Percentiles rank a stretch among this genome's conserved stretches.
Conservation (phyloP, 2,888 invertebrate species). For the Heliconius cydno region DNA sequence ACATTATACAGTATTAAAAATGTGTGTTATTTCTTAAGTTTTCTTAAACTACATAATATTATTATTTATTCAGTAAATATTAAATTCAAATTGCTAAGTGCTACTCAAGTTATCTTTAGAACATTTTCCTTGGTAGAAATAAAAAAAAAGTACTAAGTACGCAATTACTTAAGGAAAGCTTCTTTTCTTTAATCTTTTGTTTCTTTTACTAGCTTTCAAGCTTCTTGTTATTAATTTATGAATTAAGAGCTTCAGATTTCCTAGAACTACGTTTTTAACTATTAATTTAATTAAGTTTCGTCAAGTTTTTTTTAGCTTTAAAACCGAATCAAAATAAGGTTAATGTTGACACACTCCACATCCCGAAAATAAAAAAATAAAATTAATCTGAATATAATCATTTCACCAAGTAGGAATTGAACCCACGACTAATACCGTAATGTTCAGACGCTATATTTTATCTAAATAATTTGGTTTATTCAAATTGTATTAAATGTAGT, state of each 20-base stretch:
- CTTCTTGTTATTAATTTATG: not conserved
- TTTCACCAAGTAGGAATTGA: too few species aligned
- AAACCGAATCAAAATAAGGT: too few species aligned
- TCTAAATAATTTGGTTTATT: not conserved
- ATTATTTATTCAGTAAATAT: not conserved
- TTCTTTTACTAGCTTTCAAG: not conserved
- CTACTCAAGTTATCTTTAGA: not conserved
- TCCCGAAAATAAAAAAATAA: too few species aligned
- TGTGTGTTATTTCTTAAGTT: too few species aligned
- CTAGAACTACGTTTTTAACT: not conserved
- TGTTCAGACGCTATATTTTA: not conserved
- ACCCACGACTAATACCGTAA: not conserved
- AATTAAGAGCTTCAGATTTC: not conserved
- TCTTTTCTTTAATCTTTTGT: not conserved
- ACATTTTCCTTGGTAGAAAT: not conserved
- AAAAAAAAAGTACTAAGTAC: constrained; percentile 6
- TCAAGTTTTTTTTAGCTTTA: too few species aligned
- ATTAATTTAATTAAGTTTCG: not conserved
- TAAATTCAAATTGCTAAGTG: not conserved
- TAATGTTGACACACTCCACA: too few species aligned
- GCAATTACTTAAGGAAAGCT: constrained; percentile 14
- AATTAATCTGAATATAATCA: too few species aligned
- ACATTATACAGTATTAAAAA: too few species aligned
- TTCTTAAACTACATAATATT: too few species aligned
- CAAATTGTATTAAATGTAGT: not conserved